Base-by-base conservation (phyloP, 2,113 vertebrate genomes). In the Herpailurus yagouaroundi region DNA sequence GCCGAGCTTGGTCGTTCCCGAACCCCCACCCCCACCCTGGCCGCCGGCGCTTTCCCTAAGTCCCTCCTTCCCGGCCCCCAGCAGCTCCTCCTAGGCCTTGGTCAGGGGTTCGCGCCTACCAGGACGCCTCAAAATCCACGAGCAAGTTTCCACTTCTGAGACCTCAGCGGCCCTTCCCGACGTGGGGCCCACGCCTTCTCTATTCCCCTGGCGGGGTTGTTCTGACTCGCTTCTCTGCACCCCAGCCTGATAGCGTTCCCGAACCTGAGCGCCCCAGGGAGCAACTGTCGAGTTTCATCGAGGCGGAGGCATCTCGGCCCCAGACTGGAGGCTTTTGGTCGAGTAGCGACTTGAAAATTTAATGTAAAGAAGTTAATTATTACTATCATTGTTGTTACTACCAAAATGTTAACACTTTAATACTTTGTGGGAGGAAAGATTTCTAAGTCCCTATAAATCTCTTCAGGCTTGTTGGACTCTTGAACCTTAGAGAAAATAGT, bases 241-340 rank as follows among this genome's bases (percentile, higher is more conserved):
- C 97, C 97, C 68, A 92, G 95, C 98, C 99, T 99, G 99, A 99
- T 99, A 98, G 99, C 98, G 98, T 96, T 98, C 98, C 99, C 99
- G 31, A 79, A 4, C 27, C 33, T 5, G 66, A 33, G 98, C 98
- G 98, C 98, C 98, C 99, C 98, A 98, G 98, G 98, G 98, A 99
- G 99, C 99, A 99, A 99, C 99, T 99, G 99, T 99, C 99, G 98
- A 98, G 98, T 98, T 98, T 98, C 99, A 99, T 99, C 31, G 29
- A 50, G 73, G 13, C 98, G 97, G 98, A 99, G 99, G 98, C 98
- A 99, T 98, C 99, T 99, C 98, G 99, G 99, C 99, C 99, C 79
- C 38, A 99, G 98, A 99, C 98, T 7, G 97, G 98, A 99, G 99
- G 99, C 99, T 99, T 99, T 99, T 98, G 99, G 99, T 98, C 98